Evolutionary conservation across 2,113 vertebrate genomes (phyloP), one percentile per base, ranked within the genome.

Genomic region (Mustela nigripes): DNA sequence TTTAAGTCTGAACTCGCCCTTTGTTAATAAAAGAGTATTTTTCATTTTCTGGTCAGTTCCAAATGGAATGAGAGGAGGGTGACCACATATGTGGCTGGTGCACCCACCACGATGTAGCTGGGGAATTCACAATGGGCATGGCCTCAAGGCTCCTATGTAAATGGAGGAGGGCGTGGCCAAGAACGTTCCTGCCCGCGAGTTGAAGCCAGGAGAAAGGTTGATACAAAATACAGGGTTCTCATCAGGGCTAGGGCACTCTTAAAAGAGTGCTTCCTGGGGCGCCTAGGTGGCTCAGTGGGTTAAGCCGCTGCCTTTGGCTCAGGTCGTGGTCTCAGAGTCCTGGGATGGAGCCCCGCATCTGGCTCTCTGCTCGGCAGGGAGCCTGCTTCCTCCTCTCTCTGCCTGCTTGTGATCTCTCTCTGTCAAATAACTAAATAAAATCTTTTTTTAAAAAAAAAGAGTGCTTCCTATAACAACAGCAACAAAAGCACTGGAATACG

Each of bases 21-120:
- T 94, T 81, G 9, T 62, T 76, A 85, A n/a, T 83, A 79, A 96
- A 98, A 95, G 6, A 58, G 60, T n/a, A 19, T 7, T 92, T 98
- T 88, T 33, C 1, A 60, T 82, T 33, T 11, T 79, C 87, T 91
- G 83, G 45, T 19, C 74, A 85, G 45, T 39, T 21, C 14, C 56
- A 60, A 58, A 39, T 62, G 82, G 18, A 81, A 73, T 45, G 56
- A 21, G 87, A 21, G 86, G 33, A 14, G 26, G 19, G 16, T 8
- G 7, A 26, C 39, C 33, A 2, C 2, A 0, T 6, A 1, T 18
- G 0, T 28, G 86, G 3, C 1, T 28, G 4, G 31, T 16, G 16
- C 24, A 10, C 2, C 0, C 7, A 4, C 1, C 4, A n/a, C n/a
- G 28, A 4, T 4, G 39, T 1, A 12, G 50, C 62, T 39, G 11